Evolutionary conservation across 2,888 invertebrate species (phyloP).

Genomic region (Lasioglossum oenotherae): DNA sequence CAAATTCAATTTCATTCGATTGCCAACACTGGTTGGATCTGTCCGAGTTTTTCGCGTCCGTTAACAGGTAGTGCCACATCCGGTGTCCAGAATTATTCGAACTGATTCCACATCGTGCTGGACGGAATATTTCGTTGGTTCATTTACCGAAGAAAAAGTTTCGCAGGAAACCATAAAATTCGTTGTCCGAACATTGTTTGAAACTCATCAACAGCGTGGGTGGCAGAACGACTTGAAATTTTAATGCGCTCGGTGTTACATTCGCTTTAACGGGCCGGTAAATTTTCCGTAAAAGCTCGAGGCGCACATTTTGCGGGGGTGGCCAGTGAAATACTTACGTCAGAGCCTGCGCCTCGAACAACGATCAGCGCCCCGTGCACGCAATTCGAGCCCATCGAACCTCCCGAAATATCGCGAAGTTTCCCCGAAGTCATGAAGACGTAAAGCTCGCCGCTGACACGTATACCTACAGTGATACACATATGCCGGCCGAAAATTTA

Average conservation of each 20-base stretch:
- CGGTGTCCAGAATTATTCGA: neutral
- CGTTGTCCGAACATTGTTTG: neutral
- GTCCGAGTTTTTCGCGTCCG: no score
- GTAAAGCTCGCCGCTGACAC: conserved; percentile 7
- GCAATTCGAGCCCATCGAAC: conserved; percentile 10
- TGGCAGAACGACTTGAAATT: conserved; percentile 22
- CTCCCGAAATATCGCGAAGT: conserved; percentile 15
- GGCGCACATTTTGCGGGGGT: neutral
- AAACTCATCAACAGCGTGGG: conserved; percentile 2
- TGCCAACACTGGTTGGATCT: no score
- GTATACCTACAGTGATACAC: neutral
- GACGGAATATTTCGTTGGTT: no score
- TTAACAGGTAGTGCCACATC: no score
- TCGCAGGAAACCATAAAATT: conserved; percentile 18
- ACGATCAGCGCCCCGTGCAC: conserved; percentile 24
- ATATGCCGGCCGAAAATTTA: neutral
- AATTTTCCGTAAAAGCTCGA: conserved; percentile 31
- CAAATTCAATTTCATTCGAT: neutral
- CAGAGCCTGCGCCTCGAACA: neutral
- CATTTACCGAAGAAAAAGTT: neutral
- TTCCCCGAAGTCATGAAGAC: neutral
- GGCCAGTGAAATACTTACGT: conserved; percentile 10
- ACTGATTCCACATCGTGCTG: neutral
- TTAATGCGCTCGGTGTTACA: conserved; percentile 18
- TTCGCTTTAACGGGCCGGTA: conserved; percentile 8